Evolutionary conservation across 30 jellyfish, hydroid and myxozoan genomes (phyloP).

Genomic region (Sanderia malayensis): DNA sequence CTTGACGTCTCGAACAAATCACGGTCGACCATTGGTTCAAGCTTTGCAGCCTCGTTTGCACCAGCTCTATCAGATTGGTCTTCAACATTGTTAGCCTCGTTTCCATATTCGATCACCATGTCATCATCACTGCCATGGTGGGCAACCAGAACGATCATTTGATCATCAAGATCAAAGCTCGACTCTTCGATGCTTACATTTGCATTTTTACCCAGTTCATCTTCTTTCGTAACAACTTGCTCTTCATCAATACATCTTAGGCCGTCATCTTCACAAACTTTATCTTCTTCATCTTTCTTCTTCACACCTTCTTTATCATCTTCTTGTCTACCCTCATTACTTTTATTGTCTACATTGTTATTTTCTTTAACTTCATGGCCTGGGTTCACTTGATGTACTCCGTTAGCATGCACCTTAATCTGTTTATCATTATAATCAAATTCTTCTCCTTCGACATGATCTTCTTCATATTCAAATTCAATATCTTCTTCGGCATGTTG

Average conservation of each 20-base stretch:
- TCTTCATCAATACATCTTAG: neutral
- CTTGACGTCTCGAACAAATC: constrained; percentile 56
- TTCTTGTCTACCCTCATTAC: neutral
- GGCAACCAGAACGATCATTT: constrained; percentile 63
- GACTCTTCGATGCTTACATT: constrained; percentile 9
- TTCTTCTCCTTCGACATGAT: neutral
- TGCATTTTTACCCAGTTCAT: neutral
- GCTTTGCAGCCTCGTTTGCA: constrained; percentile 2
- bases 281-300: neutral
- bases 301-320: neutral
- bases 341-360: neutral
- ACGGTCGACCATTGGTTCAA: constrained; percentile 37
- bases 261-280: neutral
- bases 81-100: constrained; percentile 23
- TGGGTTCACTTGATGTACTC: neutral
- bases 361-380: neutral
- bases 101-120: constrained; percentile 42
- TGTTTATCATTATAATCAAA: neutral
- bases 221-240: neutral
- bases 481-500: neutral
- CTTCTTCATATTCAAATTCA: constrained; percentile 3
- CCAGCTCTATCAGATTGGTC: constrained; percentile 2
- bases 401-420: neutral
- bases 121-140: constrained; percentile 77
- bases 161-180: constrained; percentile 40